A percentile compares a stretch with the other conserved stretches of the same genome.
phyloP scores from a whole-genome alignment of 2,888 invertebrate species.

The Nasonia oneida region DNA sequence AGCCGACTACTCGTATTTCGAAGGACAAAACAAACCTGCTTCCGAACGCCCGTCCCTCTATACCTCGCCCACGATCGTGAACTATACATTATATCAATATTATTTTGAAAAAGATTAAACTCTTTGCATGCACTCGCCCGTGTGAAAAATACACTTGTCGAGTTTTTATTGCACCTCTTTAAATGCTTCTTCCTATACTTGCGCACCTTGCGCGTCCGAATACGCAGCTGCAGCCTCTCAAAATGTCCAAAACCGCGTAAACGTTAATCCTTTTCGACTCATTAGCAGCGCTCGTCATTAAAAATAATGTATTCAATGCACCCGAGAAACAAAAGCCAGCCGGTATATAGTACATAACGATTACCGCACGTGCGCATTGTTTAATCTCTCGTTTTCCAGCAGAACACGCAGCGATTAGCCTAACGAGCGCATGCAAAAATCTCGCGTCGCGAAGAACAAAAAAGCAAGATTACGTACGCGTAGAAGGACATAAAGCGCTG shows the following conservation, averaged over 20 bases:
- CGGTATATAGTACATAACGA: background rate
- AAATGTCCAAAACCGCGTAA: too few relatives aligned
- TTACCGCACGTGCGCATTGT: background rate
- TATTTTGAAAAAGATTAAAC: too few relatives aligned
- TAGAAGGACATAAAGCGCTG: background rate
- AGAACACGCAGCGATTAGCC: background rate
- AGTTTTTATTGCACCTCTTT: too few relatives aligned
- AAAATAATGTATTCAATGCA: background rate
- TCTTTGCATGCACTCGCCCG: too few relatives aligned
- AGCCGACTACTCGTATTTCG: background rate
- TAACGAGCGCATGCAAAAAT: background rate
- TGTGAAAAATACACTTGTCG: too few relatives aligned
- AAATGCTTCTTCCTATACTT: too few relatives aligned
- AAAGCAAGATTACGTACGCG: background rate
- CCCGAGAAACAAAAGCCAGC: background rate
- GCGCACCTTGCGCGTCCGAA: too few relatives aligned
- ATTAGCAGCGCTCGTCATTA: background rate
- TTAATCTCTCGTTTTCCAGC: background rate
- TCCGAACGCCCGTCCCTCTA: background rate
- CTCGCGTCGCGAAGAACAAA: background rate
- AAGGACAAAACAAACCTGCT: background rate
- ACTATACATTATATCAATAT: too few relatives aligned
- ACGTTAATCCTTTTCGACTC: background rate
- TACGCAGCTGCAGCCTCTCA: too few relatives aligned
- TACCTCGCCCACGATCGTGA: background rate